Evolutionary conservation across 2,797 vertebrate species (phyloP), one percentile per base, ranked within the genome.

Genomic region (Eupleurogrammus muticus): DNA sequence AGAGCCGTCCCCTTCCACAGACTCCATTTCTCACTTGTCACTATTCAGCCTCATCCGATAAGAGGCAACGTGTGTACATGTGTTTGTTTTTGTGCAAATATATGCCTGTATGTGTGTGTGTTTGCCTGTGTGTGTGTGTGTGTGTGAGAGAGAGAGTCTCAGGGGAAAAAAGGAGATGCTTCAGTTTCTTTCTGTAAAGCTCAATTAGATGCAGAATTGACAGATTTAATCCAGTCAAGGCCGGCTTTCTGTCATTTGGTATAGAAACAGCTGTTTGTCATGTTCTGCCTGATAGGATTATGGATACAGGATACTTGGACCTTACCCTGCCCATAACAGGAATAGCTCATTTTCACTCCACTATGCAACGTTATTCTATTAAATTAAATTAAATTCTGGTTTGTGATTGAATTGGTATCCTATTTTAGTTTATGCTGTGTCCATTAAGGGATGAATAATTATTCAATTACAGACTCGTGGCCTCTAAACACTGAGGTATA

Each of bases 251-350:
- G 81, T 82, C 79, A 1, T 74, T 58, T 42, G 44, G 49, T 35
- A 53, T 65, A 69, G 51, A 86, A 76, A 63, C 42, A 68, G 70
- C 68, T 34, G 51, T 86, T 77, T 83, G 66, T 90, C 85, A 82
- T 77, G 68, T 48, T 65, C 21, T 49, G 52, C 55, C 60, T 82
- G 81, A 89, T 84, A 36, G 57, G 28, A 88, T 91, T 86, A 86
- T 19, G 32, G 80, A 79, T 48, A 70, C 57, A 55, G 56, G 70
- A 85, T 66, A 75, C 64, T n/a, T 87, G 76, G 74, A 89, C 65
- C 67, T 69, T 16, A 61, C 51, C 51, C 65, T 75, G 71, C 40
- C 40, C 46, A 23, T 73, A 56, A 69, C 55, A 63, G 67, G 65
- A 83, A 81, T 71, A 36, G 48, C 66, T 75, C 51, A 75, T 86